Base-by-base conservation (phyloP, 92 coral and sea anemone genomes). In the Phenganax subtilis region DNA sequence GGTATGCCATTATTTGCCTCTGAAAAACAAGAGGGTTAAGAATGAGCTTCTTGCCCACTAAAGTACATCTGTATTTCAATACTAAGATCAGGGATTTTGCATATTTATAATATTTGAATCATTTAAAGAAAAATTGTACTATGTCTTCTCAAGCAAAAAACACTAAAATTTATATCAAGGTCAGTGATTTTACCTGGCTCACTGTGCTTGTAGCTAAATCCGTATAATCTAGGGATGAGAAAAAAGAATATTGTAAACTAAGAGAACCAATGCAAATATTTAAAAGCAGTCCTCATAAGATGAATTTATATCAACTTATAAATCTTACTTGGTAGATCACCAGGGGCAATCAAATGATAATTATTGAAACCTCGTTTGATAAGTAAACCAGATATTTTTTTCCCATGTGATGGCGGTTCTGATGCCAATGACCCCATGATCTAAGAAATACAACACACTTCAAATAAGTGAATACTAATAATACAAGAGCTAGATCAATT, bases 341-440 rank as follows among this genome's bases (percentile, higher is more conserved):
- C 97, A 52, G 98, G 98, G 12, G 92, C 97, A 55, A 93, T 93
- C 85, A 93, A 81, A 74, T 93, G 98, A 76, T 93, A 93, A 77
- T 93, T 93, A 52, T 78, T 78, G 55, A 93, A 93, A 28, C 97
- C 98, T 67, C 98, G 87, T 85, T 93, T 93, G 84, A 93, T 93
- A 29, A 93, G 92, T 55, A 93, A 89, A n/a, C 98, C 98, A 52
- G 97, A 93, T 27, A 93, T 77, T 71, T 89, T 93, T 74, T 93
- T 88, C 25, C 88, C 85, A 69, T 93, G 92, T 54, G 92, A 93
- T 7, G 98, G 93, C 64, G 89, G 90, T 69, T 90, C 98, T 5
- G 97, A 86, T 8, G 98, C 98, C 86, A 93, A 87, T 57, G 91
- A 89, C 14, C 98, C 98, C 98, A 93, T 93, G 62, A 93, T 97